Evolutionary conservation across 1,140 invertebrate genomes (phyloP).

Genomic region (Ectropis grisescens): DNA sequence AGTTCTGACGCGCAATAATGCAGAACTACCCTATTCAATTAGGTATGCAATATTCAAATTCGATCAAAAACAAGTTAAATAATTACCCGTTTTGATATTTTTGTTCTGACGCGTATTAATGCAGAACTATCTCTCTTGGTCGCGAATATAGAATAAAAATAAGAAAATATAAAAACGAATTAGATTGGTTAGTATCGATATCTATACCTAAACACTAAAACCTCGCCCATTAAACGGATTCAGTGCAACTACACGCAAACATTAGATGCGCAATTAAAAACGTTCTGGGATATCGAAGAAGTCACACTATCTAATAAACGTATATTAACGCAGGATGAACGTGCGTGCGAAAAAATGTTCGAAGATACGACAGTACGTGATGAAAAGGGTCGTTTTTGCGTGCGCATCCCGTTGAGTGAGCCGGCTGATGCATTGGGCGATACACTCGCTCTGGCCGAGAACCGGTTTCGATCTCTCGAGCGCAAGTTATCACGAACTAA

Average conservation of each 20-base stretch:
- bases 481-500: constrained; percentile 14
- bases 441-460: constrained; percentile 10
- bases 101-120: constrained; percentile 11
- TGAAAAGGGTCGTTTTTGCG: constrained; percentile 15
- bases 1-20: no score
- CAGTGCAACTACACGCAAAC: constrained; percentile 13
- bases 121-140: constrained; percentile 1
- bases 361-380: constrained; percentile 13
- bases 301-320: not conserved
- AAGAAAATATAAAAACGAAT: not conserved
- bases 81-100: no score
- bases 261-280: constrained; percentile 8
- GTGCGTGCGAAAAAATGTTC: constrained; percentile 15
- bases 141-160: constrained; percentile 5
- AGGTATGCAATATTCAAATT: no score
- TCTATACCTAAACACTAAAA: no score
- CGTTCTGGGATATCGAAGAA: constrained; percentile 14
- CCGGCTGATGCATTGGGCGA: constrained; percentile 16
- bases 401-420: constrained; percentile 16
- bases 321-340: constrained; percentile 13
- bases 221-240: no score
- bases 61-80: no score
- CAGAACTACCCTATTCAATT: no score
- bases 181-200: not conserved
- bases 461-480: constrained; percentile 22